Evolutionary conservation across 2,888 invertebrate genomes (phyloP).

Genomic region (Ormyrus labotus): DNA sequence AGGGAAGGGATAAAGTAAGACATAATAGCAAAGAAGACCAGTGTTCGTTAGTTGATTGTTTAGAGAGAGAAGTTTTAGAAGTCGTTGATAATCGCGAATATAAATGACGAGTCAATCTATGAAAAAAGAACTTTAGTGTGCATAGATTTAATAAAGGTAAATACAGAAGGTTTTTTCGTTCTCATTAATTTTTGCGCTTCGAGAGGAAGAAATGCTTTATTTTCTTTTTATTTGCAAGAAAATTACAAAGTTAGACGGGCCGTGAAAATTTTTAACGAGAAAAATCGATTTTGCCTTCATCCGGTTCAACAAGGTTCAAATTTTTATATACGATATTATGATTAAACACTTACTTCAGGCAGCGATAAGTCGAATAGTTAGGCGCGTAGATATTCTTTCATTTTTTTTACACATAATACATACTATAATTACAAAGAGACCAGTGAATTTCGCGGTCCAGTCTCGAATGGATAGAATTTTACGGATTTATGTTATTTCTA

Average conservation of each 20-base stretch:
- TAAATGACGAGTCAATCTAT: slow-evolving; percentile 25
- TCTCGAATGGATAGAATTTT: slow-evolving; percentile 35
- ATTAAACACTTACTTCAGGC: slow-evolving; percentile 14
- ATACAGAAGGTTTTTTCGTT: slow-evolving; percentile 11
- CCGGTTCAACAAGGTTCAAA: slow-evolving; percentile 50
- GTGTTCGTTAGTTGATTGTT: slow-evolving; percentile 55
- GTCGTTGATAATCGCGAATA: slow-evolving; percentile 5
- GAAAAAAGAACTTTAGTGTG: slow-evolving; percentile 40
- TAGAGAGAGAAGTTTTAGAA: slow-evolving; percentile 39
- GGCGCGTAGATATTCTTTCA: slow-evolving; percentile 5
- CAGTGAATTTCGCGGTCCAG: slow-evolving; percentile 51
- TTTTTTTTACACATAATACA: slow-evolving; percentile 6
- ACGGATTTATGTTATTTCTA: slow-evolving; percentile 51
- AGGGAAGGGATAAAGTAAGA: slow-evolving; percentile 12
- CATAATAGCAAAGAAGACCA: slow-evolving; percentile 50
- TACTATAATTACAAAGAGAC: slow-evolving; percentile 14
- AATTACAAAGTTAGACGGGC: slow-evolving; percentile 13
- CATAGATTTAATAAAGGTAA: slow-evolving; percentile 33
- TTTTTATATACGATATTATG: slow-evolving; percentile 31
- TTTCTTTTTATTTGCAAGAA: slow-evolving; percentile 33
- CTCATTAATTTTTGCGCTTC: slow-evolving; percentile 35
- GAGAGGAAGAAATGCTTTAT: slow-evolving; percentile 40
- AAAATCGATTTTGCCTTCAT: slow-evolving; percentile 39
- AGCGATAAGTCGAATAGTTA: slow-evolving; percentile 44
- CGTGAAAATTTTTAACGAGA: slow-evolving; percentile 18